Percentiles rank a stretch among this genome's conserved stretches.
These are phyloP conservation scores for Rhipidura dahli DNA, from an alignment of 2,113 vertebrate species.

Conservation along the genomic window DNA sequence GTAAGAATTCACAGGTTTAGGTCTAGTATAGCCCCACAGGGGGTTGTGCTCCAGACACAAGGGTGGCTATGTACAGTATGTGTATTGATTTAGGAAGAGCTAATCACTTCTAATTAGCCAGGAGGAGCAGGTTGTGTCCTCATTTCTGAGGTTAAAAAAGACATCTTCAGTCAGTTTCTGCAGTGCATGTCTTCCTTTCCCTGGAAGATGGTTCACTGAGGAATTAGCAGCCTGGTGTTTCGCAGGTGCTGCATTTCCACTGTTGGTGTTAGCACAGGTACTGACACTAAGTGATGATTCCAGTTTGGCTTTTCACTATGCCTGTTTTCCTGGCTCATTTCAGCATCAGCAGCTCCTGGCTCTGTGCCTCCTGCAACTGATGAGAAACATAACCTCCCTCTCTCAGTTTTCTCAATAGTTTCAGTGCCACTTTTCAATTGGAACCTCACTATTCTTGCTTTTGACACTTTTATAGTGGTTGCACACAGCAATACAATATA, in stretches of 20 bases:
- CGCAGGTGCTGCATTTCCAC: not conserved
- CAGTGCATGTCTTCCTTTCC: not conserved
- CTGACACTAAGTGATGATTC: not conserved
- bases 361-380: not conserved
- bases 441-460: not conserved
- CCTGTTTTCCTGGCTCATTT: not conserved
- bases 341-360: not conserved
- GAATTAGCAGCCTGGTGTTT: not conserved
- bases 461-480: not conserved
- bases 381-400: not conserved
- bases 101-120: not conserved
- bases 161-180: not conserved
- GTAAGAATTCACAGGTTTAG: not conserved
- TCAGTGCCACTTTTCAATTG: not conserved
- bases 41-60: accelerated
- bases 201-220: not conserved
- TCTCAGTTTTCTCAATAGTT: not conserved
- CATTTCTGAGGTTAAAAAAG: not conserved
- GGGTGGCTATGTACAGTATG: not conserved
- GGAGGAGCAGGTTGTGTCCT: not conserved
- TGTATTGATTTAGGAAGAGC: not conserved
- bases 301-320: not conserved
- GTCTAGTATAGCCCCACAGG: not conserved
- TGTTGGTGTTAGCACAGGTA: not conserved
- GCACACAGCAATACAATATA: not conserved